Evolutionary conservation across 1,140 invertebrate genomes (phyloP), one percentile per base, ranked within the genome.

Genomic region (Mylabris phalerata): DNA sequence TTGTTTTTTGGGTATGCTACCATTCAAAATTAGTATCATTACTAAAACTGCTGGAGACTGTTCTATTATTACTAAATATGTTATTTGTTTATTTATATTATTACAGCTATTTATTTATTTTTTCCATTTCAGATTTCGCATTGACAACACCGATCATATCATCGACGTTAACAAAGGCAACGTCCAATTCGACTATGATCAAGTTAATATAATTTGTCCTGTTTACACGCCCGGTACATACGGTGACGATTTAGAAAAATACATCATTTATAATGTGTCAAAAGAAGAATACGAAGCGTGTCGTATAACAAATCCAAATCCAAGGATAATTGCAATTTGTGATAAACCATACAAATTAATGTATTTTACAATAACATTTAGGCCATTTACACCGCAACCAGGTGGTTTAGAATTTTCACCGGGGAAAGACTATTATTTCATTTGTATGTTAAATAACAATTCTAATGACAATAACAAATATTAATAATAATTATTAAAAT

Each of bases 101-200:
- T 5, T 32, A 32, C 3, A 32, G 7, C 3, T 32, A 32, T 32
- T 32, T 32, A 7, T 32, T 32, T 32, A 5, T 7, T 5, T 32
- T 32, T 32, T 32, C 32, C 19, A 66, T 85, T 84, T 69, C 81
- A 95, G 92, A 86, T 95, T 95, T 80, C 86, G 92, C 75, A 95
- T 95, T 84, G 92, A 95, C 81, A 95, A 95, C 75, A 95, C 92
- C 26, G 93, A 95, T 76, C 92, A 95, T 76, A 93, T 95, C 75
- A 94, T 95, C 72, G 92, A 95, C 75, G 88, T 95, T 61, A 95
- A 95, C 79, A 92, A 93, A 77, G 91, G 90, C 56, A 95, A 94
- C 76, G 82, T 88, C 57, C 85, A 88, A 67, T 93, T 92, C 75
- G 92, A 94, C 73, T 95, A 93, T 75, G 93, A 95, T 73, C 92